A percentile compares a stretch with the other conserved stretches of the same genome.
These are phyloP conservation scores for Sarcophaga subvicina DNA, from an alignment of 2,888 invertebrate species.

Conservation along the genomic window DNA sequence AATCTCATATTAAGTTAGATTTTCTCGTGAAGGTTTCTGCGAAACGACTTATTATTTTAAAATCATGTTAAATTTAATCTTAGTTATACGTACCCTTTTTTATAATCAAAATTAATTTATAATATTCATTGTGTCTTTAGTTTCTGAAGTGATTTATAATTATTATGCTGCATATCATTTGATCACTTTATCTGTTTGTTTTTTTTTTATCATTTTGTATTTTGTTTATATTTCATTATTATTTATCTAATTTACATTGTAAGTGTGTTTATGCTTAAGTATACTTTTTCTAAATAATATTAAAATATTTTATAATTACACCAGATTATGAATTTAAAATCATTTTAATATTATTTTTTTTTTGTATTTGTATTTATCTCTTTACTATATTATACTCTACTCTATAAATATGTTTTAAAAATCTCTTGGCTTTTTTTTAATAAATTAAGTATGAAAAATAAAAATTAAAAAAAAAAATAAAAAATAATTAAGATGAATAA, in stretches of 20 bases:
- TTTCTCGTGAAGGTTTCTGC: slow-evolving; percentile 55
- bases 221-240: slow-evolving; percentile 48
- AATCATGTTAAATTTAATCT: neutral
- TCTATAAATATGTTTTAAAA: slow-evolving; percentile 50
- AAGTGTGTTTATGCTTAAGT: slow-evolving; percentile 55
- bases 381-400: slow-evolving; percentile 48
- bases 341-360: slow-evolving; percentile 8
- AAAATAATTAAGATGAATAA: slow-evolving; percentile 50
- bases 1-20: neutral
- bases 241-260: slow-evolving; percentile 41
- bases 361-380: slow-evolving; percentile 6
- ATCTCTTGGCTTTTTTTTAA: slow-evolving; percentile 61
- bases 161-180: neutral
- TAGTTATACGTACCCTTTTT: neutral
- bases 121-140: slow-evolving; percentile 40
- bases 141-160: slow-evolving; percentile 58
- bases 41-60: slow-evolving; percentile 60
- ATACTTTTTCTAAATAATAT: slow-evolving; percentile 36
- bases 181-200: no score
- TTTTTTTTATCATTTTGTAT: slow-evolving; percentile 35
- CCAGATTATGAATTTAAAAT: slow-evolving; percentile 61
- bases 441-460: slow-evolving; percentile 18
- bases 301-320: slow-evolving; percentile 34
- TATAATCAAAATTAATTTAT: slow-evolving; percentile 32
- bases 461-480: slow-evolving; percentile 45